phyloP scores from a whole-genome alignment of 2,797 vertebrate genomes.

The Anguilla megastoma region DNA sequence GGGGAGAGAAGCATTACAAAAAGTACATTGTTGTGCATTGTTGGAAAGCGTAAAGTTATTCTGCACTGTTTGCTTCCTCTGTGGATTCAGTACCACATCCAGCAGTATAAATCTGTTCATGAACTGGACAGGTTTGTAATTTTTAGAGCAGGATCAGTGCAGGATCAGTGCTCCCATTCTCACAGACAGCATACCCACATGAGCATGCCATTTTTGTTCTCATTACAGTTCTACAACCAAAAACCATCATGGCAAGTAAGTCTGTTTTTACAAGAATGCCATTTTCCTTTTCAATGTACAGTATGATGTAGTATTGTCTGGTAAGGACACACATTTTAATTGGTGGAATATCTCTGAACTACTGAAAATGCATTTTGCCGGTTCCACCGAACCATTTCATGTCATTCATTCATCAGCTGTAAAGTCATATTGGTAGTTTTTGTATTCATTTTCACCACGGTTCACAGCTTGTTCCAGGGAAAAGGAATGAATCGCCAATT shows the following conservation, averaged over 20 bases:
- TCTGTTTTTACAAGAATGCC: not conserved
- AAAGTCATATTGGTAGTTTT: not conserved
- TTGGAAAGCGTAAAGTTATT: not conserved
- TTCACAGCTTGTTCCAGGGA: not conserved
- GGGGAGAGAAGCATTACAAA: not conserved
- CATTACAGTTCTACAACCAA: slow-evolving; percentile 41
- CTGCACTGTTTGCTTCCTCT: not conserved
- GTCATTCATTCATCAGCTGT: not conserved
- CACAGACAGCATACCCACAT: not conserved
- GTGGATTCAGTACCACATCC: not conserved
- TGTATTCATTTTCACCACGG: not conserved
- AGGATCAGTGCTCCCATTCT: not conserved
- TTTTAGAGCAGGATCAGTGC: not conserved
- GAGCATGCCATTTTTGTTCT: not conserved
- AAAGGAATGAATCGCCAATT: not conserved
- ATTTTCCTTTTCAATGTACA: not conserved
- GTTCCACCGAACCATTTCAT: not conserved
- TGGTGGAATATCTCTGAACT: not conserved
- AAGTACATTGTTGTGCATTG: not conserved
- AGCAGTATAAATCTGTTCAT: not conserved
- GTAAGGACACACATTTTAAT: slow-evolving; percentile 21
- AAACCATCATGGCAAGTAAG: slow-evolving; percentile 59
- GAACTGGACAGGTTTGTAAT: not conserved
- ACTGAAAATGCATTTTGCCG: slow-evolving; percentile 24
- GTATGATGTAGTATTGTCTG: slow-evolving; percentile 10